A percentile compares a stretch with the other conserved stretches of the same genome.
phyloP scores from a whole-genome alignment of 2,797 vertebrate genomes.

The Dipus sagitta region DNA sequence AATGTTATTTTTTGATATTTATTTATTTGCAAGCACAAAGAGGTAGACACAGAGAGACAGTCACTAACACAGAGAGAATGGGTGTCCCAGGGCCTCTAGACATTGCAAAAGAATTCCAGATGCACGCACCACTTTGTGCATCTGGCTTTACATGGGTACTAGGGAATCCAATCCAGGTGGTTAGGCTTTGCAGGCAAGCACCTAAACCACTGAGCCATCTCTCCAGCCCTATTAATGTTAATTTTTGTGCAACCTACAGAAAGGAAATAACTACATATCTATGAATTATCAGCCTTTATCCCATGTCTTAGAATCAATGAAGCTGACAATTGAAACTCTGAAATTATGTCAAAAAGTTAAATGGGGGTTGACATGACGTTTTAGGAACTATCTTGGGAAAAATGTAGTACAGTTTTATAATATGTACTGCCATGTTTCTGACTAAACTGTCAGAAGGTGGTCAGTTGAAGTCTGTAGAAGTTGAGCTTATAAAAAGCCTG shows the following conservation, averaged over 20 bases:
- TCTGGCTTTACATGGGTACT: too few relatives aligned
- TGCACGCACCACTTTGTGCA: too few relatives aligned
- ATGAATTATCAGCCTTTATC: not conserved
- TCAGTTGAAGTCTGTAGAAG: not conserved
- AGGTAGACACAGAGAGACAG: too few relatives aligned
- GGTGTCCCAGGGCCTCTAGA: too few relatives aligned
- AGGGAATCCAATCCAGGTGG: too few relatives aligned
- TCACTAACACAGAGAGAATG: too few relatives aligned
- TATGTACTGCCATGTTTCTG: not conserved
- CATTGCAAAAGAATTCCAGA: too few relatives aligned
- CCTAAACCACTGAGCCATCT: too few relatives aligned
- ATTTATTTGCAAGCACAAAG: too few relatives aligned
- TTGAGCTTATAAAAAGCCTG: not conserved
- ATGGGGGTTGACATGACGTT: not conserved
- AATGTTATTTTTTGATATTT: too few relatives aligned
- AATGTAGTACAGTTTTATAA: not conserved
- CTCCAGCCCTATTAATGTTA: not conserved
- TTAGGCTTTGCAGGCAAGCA: too few relatives aligned
- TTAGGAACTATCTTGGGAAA: not conserved
- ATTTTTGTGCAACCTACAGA: not conserved
- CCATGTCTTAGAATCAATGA: not conserved
- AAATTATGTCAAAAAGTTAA: not conserved
- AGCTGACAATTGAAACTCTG: constrained; percentile 14
- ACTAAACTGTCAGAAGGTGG: constrained; percentile 5
- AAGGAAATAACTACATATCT: not conserved